Evolutionary conservation across 2,888 invertebrate species (phyloP).

Genomic region (Troglohyphantes excavatus): DNA sequence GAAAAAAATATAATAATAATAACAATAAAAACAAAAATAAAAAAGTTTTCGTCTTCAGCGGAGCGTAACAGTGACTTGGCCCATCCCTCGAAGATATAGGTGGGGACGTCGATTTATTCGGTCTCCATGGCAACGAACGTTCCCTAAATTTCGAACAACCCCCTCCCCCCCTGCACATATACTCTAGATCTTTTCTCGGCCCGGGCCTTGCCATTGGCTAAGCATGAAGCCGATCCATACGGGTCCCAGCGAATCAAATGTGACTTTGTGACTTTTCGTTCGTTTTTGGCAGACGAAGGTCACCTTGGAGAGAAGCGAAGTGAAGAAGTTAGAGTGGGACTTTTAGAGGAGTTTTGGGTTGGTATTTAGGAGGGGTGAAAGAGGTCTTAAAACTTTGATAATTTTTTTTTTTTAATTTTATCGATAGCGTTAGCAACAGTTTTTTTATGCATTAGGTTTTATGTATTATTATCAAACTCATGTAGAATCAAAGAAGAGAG

Average conservation of each 20-base stretch:
- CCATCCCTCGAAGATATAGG: slow-evolving; percentile 30
- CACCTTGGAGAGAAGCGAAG: slow-evolving; percentile 53
- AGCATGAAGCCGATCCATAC: slow-evolving; percentile 57
- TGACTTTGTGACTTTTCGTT: slow-evolving; percentile 71
- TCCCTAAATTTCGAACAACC: slow-evolving; percentile 72
- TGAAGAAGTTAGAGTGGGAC: slow-evolving; percentile 19
- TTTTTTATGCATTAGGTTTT: no score
- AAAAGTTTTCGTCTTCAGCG: background rate
- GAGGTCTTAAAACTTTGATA: slow-evolving; percentile 23
- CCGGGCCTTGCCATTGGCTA: slow-evolving; percentile 64
- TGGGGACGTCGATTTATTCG: slow-evolving; percentile 70
- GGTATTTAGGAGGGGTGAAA: background rate
- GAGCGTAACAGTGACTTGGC: background rate
- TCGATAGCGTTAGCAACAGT: no score
- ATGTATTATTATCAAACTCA: no score
- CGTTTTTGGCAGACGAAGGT: slow-evolving; percentile 44
- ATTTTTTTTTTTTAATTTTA: no score
- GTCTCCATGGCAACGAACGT: slow-evolving; percentile 71
- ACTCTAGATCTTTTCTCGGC: slow-evolving; percentile 15
- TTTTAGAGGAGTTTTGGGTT: background rate
- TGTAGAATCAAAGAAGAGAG: no score
- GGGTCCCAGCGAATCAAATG: slow-evolving; percentile 67
- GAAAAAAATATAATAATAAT: background rate
- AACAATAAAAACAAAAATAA: background rate
- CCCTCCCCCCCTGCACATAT: slow-evolving; percentile 13